Evolutionary conservation across 2,888 invertebrate genomes (phyloP).

Genomic region (Ochropleura plecta): DNA sequence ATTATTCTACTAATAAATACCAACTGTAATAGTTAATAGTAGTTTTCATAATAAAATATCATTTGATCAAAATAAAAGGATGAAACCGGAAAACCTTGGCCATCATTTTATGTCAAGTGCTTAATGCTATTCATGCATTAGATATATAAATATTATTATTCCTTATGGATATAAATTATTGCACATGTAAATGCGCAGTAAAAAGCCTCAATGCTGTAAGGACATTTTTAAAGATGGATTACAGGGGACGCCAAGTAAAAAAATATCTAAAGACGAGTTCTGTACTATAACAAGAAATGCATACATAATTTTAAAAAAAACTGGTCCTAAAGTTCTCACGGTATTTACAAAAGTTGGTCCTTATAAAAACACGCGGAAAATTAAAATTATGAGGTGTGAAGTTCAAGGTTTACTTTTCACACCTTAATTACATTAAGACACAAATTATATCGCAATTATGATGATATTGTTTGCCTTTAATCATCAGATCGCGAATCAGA

Average conservation of each 20-base stretch:
- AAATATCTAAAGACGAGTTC: neutral
- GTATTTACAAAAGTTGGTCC: neutral
- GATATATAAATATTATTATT: neutral
- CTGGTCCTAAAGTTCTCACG: neutral
- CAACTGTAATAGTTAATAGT: neutral
- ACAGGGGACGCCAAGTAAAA: neutral
- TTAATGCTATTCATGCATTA: neutral
- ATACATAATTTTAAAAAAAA: neutral
- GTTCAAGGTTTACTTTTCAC: constrained; percentile 15
- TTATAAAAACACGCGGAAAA: constrained; percentile 1
- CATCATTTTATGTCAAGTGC: neutral
- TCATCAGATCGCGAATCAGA: constrained; percentile 40
- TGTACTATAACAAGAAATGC: neutral
- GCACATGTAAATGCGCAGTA: no score
- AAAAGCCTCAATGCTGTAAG: no score
- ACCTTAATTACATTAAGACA: constrained; percentile 15
- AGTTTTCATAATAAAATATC: neutral
- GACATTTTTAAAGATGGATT: constrained; percentile 6
- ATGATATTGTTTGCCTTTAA: constrained; percentile 11
- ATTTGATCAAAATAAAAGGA: neutral
- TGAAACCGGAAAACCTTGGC: neutral
- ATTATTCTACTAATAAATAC: neutral
- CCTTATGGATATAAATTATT: no score
- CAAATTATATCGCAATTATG: constrained; percentile 30
- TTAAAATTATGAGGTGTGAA: constrained; percentile 40